Percentiles rank a stretch among this genome's conserved stretches.
Evolutionary conservation across 2,113 vertebrate species (phyloP).

Genomic region (Globicephala melas): DNA sequence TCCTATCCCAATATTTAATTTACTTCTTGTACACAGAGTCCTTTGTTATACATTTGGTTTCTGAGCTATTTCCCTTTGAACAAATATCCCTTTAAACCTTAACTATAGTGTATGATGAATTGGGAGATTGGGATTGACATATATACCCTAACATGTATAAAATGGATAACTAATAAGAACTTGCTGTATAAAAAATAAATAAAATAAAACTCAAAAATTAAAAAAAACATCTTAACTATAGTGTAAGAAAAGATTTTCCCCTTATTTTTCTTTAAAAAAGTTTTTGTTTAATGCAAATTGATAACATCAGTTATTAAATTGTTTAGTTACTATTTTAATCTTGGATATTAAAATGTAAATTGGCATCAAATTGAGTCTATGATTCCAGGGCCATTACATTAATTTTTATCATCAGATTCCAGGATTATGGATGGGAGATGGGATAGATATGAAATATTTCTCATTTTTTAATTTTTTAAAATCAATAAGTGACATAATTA

Average conservation of each 20-base stretch:
- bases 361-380: neutral
- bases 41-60: neutral
- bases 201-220: too few species aligned
- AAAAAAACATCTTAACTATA: neutral
- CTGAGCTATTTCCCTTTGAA: neutral
- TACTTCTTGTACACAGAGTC: neutral
- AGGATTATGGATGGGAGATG: neutral
- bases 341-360: neutral
- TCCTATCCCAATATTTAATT: neutral
- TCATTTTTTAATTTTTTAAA: conserved; percentile 6
- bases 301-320: neutral
- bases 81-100: neutral
- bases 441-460: neutral
- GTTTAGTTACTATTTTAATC: conserved; percentile 17
- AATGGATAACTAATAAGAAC: too few species aligned
- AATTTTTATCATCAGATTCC: conserved; percentile 26
- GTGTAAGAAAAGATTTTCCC: neutral
- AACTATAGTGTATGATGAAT: neutral
- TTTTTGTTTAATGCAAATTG: neutral
- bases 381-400: neutral
- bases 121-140: too few species aligned
- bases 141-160: too few species aligned
- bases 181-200: too few species aligned
- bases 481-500: neutral
- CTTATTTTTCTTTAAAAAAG: neutral